Evolutionary conservation across 2,797 vertebrate genomes (phyloP).

Genomic region (Hipposideros larvatus): DNA sequence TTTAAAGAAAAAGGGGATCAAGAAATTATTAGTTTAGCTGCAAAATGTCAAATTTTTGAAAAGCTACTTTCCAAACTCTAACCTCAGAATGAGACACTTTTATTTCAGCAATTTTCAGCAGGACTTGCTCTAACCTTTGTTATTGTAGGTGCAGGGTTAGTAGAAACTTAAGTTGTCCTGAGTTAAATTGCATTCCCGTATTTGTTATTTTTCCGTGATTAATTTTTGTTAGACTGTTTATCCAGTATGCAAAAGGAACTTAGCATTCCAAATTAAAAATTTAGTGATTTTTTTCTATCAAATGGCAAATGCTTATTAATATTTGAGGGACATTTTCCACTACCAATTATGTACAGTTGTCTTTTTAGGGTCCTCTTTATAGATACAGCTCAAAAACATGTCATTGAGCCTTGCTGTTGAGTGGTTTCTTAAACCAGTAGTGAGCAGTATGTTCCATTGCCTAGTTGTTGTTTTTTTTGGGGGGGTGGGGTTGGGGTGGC

Average conservation of each 20-base stretch:
- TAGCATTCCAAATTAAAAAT: slow-evolving; percentile 44
- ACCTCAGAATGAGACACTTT: background rate
- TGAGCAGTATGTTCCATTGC: background rate
- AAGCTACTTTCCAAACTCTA: background rate
- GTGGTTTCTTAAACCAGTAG: background rate
- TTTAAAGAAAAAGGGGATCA: slow-evolving; percentile 18
- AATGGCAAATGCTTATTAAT: slow-evolving; percentile 6
- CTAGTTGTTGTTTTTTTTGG: background rate
- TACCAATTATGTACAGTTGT: background rate
- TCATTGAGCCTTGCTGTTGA: background rate
- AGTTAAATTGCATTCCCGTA: background rate
- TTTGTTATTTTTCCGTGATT: slow-evolving; percentile 27
- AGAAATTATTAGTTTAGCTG: slow-evolving; percentile 37
- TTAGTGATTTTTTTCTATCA: slow-evolving; percentile 9
- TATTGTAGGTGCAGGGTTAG: background rate
- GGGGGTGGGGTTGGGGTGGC: background rate
- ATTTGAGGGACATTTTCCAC: background rate
- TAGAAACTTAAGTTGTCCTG: background rate
- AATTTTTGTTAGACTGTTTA: slow-evolving; percentile 7
- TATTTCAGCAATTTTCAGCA: background rate
- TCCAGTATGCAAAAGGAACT: background rate
- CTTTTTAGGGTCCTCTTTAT: background rate
- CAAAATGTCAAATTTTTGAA: background rate
- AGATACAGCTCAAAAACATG: background rate
- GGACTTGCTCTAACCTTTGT: background rate